Base-by-base conservation (phyloP, 2,113 vertebrate species). In the Neomonachus schauinslandi region DNA sequence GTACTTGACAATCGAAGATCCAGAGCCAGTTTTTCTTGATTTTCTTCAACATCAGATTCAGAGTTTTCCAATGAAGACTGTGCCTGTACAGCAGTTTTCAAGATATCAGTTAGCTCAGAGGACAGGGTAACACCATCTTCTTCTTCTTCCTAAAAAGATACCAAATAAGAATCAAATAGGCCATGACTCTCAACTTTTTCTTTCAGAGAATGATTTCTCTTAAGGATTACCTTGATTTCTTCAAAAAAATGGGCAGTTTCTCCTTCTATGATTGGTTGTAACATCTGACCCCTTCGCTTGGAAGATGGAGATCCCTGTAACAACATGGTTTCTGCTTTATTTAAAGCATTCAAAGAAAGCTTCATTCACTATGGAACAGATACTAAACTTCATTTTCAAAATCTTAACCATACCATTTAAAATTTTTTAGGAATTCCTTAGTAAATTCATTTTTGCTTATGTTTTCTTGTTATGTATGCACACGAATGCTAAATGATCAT, bases 191-290 rank as follows among this genome's bases (percentile, higher is more conserved):
- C 81, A 77, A 93, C 36, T 91, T 94, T 94, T 71, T 21, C 67
- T 80, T 91, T 89, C 8, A 97, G 18, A 74, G 24, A 97, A 85
- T 85, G 13, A 71, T n/a, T 85, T 97, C 81, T 61, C 77, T 16
- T 82, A 97, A 97, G 26, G 22, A 94, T 22, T 98, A 99, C 99
- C 99, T 99, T 99, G 96, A 99, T 99, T 98, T 99, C 99, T 97
- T 99, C 99, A 98, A 99, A 99, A 97, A 99, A 99, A 97, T 99
- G 99, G 86, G 99, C 99, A 4, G 99, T 99, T 99, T 99, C 99
- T 2, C 99, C 99, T 98, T 99, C 99, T 67, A 99, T 99, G 98
- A 99, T 99, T 96, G 99, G 99, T 98, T 99, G 99, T 94, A 99
- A 98, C 98, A 99, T 99, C 97, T 99, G 99, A 97, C 98, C 99